phyloP scores from a whole-genome alignment of 2,888 invertebrate genomes.

The Rutpela maculata region DNA sequence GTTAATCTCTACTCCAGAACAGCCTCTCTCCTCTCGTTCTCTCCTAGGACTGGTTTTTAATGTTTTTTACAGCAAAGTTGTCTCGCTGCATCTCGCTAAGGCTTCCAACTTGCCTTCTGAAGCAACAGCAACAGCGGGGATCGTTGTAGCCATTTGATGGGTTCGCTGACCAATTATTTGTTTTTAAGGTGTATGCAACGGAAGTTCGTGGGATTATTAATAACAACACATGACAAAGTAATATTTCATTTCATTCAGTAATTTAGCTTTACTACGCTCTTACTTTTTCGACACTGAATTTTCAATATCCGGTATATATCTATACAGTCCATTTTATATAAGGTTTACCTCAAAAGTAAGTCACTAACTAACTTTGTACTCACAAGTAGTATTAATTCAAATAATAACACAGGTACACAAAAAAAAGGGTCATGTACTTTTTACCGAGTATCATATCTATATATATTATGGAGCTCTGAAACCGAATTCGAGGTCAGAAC shows the following conservation, averaged over 20 bases:
- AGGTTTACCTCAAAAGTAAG: too few species aligned
- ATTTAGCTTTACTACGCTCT: conserved; percentile 45
- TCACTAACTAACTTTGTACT: too few species aligned
- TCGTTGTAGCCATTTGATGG: conserved; percentile 44
- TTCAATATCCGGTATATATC: background rate
- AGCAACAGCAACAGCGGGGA: conserved; percentile 37
- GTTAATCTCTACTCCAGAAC: conserved; percentile 61
- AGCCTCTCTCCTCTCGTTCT: conserved; percentile 48
- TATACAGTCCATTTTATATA: too few species aligned
- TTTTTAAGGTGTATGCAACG: conserved; percentile 55
- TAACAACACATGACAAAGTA: conserved; percentile 49
- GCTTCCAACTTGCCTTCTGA: conserved; percentile 45
- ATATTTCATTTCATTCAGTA: conserved; percentile 50
- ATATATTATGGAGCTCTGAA: too few species aligned
- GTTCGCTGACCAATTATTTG: conserved; percentile 62
- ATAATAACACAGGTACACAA: too few species aligned
- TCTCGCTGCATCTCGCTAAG: conserved; percentile 50
- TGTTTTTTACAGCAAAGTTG: conserved; percentile 55
- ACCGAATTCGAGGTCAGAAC: too few species aligned
- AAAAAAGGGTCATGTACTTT: too few species aligned
- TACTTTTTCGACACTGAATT: conserved; percentile 26
- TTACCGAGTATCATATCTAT: too few species aligned
- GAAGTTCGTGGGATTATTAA: conserved; percentile 59
- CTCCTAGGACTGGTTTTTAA: conserved; percentile 64
- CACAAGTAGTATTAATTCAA: too few species aligned